Percentiles rank a stretch among this genome's conserved stretches.
Evolutionary conservation across 2,888 invertebrate species (phyloP).

Genomic region (Cyaniris semiargus): DNA sequence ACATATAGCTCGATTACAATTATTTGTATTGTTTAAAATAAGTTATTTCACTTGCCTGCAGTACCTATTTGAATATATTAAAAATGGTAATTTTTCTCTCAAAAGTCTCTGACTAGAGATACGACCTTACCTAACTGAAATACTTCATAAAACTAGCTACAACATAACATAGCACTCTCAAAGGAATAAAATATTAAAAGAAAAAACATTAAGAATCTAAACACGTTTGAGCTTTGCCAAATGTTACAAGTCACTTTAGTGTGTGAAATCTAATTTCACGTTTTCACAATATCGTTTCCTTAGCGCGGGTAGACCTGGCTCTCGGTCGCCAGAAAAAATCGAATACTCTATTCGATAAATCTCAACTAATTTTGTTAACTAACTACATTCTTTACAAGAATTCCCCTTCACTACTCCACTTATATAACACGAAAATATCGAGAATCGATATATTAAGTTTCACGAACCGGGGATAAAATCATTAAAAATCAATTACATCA

Average conservation of each 20-base stretch:
- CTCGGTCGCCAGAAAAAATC: constrained; percentile 39
- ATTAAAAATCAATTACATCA: constrained; percentile 19
- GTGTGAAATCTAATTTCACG: constrained; percentile 75
- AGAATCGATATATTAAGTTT: constrained; percentile 22
- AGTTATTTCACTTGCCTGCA: constrained; percentile 71
- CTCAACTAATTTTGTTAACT: constrained; percentile 36
- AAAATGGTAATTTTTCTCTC: constrained; percentile 75
- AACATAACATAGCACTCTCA: constrained; percentile 70
- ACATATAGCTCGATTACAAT: constrained; percentile 65
- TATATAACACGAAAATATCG: constrained; percentile 27
- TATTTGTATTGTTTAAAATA: constrained; percentile 53
- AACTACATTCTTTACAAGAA: constrained; percentile 37
- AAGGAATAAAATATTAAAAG: constrained; percentile 59
- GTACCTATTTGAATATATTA: constrained; percentile 69
- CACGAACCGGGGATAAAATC: constrained; percentile 18
- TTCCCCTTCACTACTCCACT: constrained; percentile 33
- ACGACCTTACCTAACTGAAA: constrained; percentile 71
- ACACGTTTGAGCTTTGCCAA: constrained; percentile 76
- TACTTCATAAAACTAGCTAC: constrained; percentile 63
- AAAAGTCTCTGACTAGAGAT: constrained; percentile 79
- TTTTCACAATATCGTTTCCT: constrained; percentile 38
- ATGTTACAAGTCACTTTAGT: constrained; percentile 56
- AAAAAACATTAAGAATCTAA: constrained; percentile 54
- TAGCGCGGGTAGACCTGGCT: constrained; percentile 34
- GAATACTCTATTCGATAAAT: constrained; percentile 44